These are phyloP conservation scores for Zygaena filipendulae DNA, from an alignment of 2,888 invertebrate species.

Conservation along the genomic window DNA sequence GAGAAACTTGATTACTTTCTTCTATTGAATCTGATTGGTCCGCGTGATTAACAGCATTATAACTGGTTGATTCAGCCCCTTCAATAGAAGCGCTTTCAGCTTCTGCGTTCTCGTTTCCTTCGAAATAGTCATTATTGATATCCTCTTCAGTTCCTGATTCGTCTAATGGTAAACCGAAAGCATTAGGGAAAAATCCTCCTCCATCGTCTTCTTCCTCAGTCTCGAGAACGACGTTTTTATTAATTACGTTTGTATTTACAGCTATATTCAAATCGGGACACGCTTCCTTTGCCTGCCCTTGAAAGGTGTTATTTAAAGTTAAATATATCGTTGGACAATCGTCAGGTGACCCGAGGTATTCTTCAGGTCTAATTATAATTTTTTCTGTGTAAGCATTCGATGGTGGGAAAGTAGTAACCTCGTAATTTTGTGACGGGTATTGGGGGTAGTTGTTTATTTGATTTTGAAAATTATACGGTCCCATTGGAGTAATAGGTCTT, in stretches of 20 bases:
- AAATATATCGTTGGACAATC: constrained; percentile 70
- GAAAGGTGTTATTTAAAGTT: constrained; percentile 62
- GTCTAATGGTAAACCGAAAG: constrained; percentile 42
- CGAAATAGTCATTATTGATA: constrained; percentile 34
- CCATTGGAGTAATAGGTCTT: constrained; percentile 32
- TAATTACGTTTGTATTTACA: constrained; percentile 75
- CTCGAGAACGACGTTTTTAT: constrained; percentile 62
- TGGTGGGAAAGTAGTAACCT: constrained; percentile 54
- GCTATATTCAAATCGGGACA: constrained; percentile 78
- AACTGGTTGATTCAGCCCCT: constrained; percentile 38
- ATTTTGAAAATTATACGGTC: constrained; percentile 38
- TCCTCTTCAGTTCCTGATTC: constrained; percentile 39
- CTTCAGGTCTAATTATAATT: constrained; percentile 57
- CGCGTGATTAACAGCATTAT: constrained; percentile 35
- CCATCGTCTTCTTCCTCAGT: constrained; percentile 44
- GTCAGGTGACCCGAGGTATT: constrained; percentile 46
- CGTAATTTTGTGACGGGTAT: constrained; percentile 33
- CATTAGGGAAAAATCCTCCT: constrained; percentile 36
- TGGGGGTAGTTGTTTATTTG: constrained; percentile 31
- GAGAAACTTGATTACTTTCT: constrained; percentile 26
- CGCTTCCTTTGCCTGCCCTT: constrained; percentile 69
- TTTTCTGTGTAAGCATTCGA: constrained; percentile 46
- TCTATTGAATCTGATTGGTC: constrained; percentile 31
- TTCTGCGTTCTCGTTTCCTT: constrained; percentile 36
- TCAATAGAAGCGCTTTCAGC: constrained; percentile 47